Evolutionary conservation across 2,113 vertebrate species (phyloP), one percentile per base, ranked within the genome.

Genomic region (Mesocricetus auratus): DNA sequence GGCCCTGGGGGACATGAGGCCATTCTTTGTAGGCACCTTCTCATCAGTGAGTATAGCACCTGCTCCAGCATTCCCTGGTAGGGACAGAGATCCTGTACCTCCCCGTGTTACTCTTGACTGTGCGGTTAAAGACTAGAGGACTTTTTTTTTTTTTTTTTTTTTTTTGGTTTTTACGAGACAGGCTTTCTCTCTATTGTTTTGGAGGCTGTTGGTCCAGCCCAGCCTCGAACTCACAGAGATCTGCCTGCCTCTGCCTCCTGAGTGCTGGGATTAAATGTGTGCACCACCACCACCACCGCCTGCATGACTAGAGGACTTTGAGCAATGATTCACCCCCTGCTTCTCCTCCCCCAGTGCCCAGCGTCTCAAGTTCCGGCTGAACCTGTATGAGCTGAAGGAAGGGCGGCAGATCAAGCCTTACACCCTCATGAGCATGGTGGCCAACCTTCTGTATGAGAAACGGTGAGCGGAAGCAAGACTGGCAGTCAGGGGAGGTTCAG

Each of bases 351-450:
- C 0, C 93, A 99, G 99, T 58, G 98, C 99, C n/a, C 99, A 99
- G 98, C 99, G 99, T 15, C 98, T 99, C 79, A 99, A 99, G 98
- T 99, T 99, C 98, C 98, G 99, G 93, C 98, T 99, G 89, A 99
- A 99, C 89, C 98, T 99, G 50, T 99, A 99, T 1, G 99, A 99
- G 97, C 98, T 99, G 97, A 99, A 99, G 98, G 99, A 99, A 88
- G 99, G 99, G 1, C 99, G 99, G 94, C 99, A 99, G 98, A 99
- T 99, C 98, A 99, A 99, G 62, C 99, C 99, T 0, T 99, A 99
- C 95, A 99, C 99, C 3, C 99, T 99, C 81, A 99, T 99, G 99
- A 99, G 99, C 98, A 99, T 99, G 99, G 99, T 99, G 96, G 99
- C 99, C 96, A 99, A 99, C 96, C 98, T 99, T 83, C 93, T 99